Evolutionary conservation across 1,140 invertebrate genomes (phyloP).

Genomic region (Diabrotica undecimpunctata): DNA sequence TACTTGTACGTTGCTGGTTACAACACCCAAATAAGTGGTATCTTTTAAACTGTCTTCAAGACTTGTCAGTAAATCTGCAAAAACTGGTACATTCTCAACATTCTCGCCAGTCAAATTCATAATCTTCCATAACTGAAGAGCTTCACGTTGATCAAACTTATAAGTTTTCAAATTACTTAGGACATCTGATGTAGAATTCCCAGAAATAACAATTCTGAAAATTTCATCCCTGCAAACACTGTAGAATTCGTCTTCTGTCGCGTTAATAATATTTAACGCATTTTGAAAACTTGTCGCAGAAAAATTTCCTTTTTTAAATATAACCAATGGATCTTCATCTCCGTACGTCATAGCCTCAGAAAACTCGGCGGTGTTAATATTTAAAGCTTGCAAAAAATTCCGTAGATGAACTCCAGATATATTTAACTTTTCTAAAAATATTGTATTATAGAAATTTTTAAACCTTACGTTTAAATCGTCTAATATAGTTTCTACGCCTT

Average conservation of each 20-base stretch:
- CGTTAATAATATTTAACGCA: background rate
- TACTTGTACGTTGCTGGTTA: background rate
- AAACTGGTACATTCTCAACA: conserved; percentile 1
- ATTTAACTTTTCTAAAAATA: conserved; percentile 3
- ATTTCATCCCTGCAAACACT: conserved; percentile 6
- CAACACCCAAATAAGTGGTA: conserved; percentile 9
- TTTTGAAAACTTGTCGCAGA: background rate
- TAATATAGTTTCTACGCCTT: background rate
- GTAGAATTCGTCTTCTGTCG: conserved; percentile 11
- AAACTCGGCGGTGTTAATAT: conserved; percentile 10
- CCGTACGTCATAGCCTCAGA: conserved; percentile 11
- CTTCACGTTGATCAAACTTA: background rate
- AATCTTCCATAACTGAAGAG: conserved; percentile 7
- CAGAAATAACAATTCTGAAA: background rate
- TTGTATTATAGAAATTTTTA: background rate
- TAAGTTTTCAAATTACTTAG: conserved; percentile 2
- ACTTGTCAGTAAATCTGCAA: background rate
- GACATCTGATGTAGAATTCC: background rate
- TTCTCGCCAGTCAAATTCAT: conserved; percentile 9
- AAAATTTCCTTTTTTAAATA: conserved; percentile 22
- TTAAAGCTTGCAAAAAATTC: conserved; percentile 3
- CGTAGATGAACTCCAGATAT: conserved; percentile 7
- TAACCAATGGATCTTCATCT: conserved; percentile 11
- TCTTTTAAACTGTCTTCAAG: background rate
- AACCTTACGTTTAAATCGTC: background rate